These are phyloP conservation scores for Tapirus indicus DNA, from an alignment of 2,797 vertebrate genomes.

Conservation along the genomic window DNA sequence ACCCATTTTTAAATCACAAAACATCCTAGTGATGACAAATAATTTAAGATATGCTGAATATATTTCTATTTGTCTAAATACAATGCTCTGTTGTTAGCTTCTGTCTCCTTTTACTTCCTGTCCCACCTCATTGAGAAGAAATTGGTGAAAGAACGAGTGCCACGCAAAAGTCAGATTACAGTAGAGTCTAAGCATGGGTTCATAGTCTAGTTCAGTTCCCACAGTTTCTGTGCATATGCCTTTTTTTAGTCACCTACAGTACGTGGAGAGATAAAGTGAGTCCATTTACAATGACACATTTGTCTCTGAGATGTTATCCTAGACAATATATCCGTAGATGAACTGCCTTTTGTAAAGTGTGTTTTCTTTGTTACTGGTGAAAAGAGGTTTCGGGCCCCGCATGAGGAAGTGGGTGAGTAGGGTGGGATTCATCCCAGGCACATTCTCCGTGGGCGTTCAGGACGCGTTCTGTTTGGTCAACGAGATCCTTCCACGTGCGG, in stretches of 20 bases:
- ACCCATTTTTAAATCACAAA: neutral
- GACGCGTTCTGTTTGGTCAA: neutral
- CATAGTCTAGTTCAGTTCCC: conserved; percentile 6
- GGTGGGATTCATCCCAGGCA: neutral
- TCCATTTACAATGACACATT: conserved; percentile 74
- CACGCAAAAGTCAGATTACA: neutral
- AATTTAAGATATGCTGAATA: neutral
- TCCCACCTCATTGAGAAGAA: neutral
- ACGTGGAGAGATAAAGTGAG: conserved; percentile 73
- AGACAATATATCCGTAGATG: conserved; percentile 68
- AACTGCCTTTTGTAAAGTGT: conserved; percentile 57
- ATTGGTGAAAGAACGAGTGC: neutral
- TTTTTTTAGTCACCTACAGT: conserved; percentile 58
- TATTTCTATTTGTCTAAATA: neutral
- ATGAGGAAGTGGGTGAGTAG: neutral
- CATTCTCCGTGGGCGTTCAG: neutral
- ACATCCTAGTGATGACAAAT: neutral
- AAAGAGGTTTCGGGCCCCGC: conserved; percentile 22
- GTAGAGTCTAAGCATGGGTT: neutral
- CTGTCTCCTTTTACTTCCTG: neutral
- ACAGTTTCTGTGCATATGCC: conserved; percentile 46
- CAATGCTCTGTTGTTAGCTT: neutral
- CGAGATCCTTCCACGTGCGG: neutral
- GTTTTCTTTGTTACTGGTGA: conserved; percentile 48
- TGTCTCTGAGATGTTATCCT: conserved; percentile 69